Percentiles rank a stretch among this genome's conserved stretches.
These are phyloP conservation scores for Athalia circularis DNA, from an alignment of 2,888 invertebrate species.

Conservation along the genomic window DNA sequence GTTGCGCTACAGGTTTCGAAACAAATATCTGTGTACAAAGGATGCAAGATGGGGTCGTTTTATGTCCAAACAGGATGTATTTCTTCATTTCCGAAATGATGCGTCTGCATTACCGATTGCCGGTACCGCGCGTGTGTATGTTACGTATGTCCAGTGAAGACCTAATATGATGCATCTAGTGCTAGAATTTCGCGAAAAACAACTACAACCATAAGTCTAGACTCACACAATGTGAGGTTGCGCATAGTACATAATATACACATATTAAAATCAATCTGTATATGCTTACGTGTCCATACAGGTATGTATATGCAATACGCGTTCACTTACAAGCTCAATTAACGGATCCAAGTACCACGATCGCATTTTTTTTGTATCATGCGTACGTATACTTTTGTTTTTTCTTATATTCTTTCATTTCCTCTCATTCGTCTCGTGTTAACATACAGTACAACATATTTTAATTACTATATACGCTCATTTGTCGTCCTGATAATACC, in stretches of 20 bases:
- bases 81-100: slow-evolving; percentile 46
- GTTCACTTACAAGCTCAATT: neutral
- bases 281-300: too few relatives aligned
- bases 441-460: neutral
- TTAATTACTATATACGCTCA: neutral
- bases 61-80: slow-evolving; percentile 37
- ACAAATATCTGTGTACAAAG: slow-evolving; percentile 47
- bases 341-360: neutral
- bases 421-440: neutral
- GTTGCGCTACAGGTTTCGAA: slow-evolving; percentile 53
- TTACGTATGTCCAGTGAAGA: neutral
- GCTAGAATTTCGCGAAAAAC: neutral
- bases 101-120: slow-evolving; percentile 20
- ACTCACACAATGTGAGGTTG: neutral
- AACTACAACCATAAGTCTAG: neutral
- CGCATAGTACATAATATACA: neutral
- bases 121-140: slow-evolving; percentile 1
- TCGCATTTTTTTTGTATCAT: neutral
- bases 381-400: too few relatives aligned
- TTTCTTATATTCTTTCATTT: neutral
- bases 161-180: too few relatives aligned
- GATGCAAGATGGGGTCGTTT: slow-evolving; percentile 49
- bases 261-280: too few relatives aligned
- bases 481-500: too few relatives aligned
- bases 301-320: neutral